A percentile compares a stretch with the other conserved stretches of the same genome.
phyloP scores from a whole-genome alignment of 1,140 invertebrate genomes.

The Drosophila tropicalis region DNA sequence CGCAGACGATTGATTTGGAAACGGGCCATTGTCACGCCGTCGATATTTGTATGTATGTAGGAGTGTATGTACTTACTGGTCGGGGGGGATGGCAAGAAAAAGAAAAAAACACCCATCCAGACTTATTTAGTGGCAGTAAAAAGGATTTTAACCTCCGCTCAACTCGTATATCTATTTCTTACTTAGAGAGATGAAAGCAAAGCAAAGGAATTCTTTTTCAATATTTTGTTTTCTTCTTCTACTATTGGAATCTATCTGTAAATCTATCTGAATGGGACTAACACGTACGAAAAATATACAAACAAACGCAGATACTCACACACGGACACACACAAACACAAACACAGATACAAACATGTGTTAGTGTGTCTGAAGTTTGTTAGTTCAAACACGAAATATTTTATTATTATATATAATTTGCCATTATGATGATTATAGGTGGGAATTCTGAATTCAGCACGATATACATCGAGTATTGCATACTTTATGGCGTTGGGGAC shows the following conservation, averaged over 20 bases:
- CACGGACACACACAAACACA: slow-evolving; percentile 3
- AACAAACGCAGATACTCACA: background rate
- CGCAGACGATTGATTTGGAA: slow-evolving; percentile 77
- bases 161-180: slow-evolving; percentile 21
- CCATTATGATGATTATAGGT: slow-evolving; percentile 79
- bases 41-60: background rate
- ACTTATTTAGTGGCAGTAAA: slow-evolving; percentile 24
- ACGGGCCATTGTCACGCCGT: slow-evolving; percentile 76
- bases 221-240: background rate
- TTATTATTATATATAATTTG: slow-evolving; percentile 82
- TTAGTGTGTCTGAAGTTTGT: slow-evolving; percentile 51
- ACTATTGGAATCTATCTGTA: no score
- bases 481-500: slow-evolving; percentile 68
- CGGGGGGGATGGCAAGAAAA: no score
- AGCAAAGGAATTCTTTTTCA: slow-evolving; percentile 3
- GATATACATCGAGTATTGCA: slow-evolving; percentile 58
- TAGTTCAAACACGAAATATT: slow-evolving; percentile 80
- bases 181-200: slow-evolving; percentile 16
- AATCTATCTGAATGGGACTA: slow-evolving; percentile 18
- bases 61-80: background rate
- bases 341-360: background rate
- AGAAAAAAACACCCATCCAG: background rate
- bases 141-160: slow-evolving; percentile 47
- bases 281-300: slow-evolving; percentile 66
- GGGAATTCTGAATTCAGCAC: slow-evolving; percentile 56